Conservation (phyloP, 2,797 vertebrate genomes). For the Phataginus tetradactyla region DNA sequence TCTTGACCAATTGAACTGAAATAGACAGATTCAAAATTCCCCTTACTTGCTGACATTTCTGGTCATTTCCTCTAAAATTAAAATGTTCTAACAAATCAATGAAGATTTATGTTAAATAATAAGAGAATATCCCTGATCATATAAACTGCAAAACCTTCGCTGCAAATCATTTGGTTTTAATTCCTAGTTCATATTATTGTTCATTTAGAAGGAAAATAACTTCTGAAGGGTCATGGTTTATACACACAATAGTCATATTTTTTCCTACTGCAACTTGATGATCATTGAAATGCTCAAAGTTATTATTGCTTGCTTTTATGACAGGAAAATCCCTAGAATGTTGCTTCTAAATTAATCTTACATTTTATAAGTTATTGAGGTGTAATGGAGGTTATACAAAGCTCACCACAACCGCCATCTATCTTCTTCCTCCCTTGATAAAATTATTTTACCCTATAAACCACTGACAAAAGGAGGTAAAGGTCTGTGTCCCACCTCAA, state of each 20-base stretch:
- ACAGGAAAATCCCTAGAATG: neutral
- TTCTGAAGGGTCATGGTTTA: neutral
- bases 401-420: neutral
- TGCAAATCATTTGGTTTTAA: neutral
- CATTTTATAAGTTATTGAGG: neutral
- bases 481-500: neutral
- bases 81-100: neutral
- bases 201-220: neutral
- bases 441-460: neutral
- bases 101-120: neutral
- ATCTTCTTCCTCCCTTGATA: neutral
- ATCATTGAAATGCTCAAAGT: neutral
- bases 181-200: neutral
- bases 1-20: neutral
- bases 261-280: neutral
- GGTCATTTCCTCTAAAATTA: neutral
- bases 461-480: neutral
- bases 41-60: neutral
- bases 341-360: neutral
- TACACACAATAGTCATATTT: neutral
- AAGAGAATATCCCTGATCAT: neutral
- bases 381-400: neutral
- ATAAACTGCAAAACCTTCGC: neutral
- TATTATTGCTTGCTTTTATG: neutral
- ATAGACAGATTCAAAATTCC: neutral